Evolutionary conservation across 2,888 invertebrate species (phyloP).

Genomic region (Patella pellucida): DNA sequence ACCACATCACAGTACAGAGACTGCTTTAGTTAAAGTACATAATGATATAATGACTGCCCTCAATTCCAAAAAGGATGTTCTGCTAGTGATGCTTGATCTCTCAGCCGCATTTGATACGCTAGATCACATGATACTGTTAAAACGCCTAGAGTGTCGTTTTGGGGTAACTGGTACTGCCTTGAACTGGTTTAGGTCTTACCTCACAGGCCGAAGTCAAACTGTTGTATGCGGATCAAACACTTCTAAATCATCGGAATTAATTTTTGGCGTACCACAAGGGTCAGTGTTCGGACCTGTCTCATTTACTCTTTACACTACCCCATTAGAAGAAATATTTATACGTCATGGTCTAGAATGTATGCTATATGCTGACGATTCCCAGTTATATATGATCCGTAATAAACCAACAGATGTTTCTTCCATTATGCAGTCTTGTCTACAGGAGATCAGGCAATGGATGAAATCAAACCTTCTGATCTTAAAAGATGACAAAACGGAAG

Average conservation of each 20-base stretch:
- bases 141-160: background rate
- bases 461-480: slow-evolving; percentile 1
- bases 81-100: background rate
- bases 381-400: too few species aligned
- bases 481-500: slow-evolving; percentile 10
- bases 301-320: too few species aligned
- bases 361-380: too few species aligned
- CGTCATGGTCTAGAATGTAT: too few species aligned
- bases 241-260: too few species aligned
- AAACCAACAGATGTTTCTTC: too few species aligned
- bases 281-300: too few species aligned
- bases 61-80: background rate
- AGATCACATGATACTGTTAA: background rate
- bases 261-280: too few species aligned
- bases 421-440: background rate
- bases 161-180: background rate
- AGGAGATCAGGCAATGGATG: slow-evolving; percentile 9
- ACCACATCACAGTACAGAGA: too few species aligned
- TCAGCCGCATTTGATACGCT: background rate
- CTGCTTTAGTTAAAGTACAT: too few species aligned
- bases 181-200: background rate
- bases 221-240: too few species aligned
- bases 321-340: too few species aligned
- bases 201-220: background rate
- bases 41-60: background rate